Base-by-base conservation (phyloP, 2,888 invertebrate species). In the Cephus rjabovi region DNA sequence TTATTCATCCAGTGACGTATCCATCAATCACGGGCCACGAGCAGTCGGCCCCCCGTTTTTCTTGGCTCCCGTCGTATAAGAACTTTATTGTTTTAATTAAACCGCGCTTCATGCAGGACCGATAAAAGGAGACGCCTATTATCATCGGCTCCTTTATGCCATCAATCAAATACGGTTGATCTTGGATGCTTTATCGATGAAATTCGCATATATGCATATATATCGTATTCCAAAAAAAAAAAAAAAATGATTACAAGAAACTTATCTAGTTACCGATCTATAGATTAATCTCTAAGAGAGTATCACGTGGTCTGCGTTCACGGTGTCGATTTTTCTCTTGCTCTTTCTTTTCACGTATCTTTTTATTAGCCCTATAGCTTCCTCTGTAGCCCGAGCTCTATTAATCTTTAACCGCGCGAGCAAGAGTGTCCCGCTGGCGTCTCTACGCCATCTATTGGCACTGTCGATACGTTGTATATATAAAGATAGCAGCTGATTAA, bases 21-120 rank as follows among this genome's bases (percentile, higher is more conserved):
- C 71, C 71, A 71, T 71, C 71, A 71, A 71, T 71, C 71, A 71
- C 71, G 71, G 71, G 31, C 33, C 31, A 31, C 71, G 71, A 34
- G 40, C 15, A 70, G 31, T 71, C 71, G 71, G 71, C 23, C 23
- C 33, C 15, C 9, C 9, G 71, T 71, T 71, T 71, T 71, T 71
- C 71, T 71, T 34, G 9, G 31, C 71, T 3, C 33, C 30, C 71
- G 31, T 56, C 56, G 56, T 23, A 34, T 23, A 71, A 71, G 71
- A 71, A 71, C 71, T 71, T 71, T 71, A 71, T 71, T 71, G 71
- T 71, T 71, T 71, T 71, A 71, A 71, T 71, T 71, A 71, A 71
- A 71, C 15, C 33, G 23, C 71, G 31, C 33, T 71, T 71, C 71
- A 15, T 71, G 33, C 71, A 23, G 56, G 56, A 23, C 23, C 56